These are phyloP conservation scores for Ephialtes manifestator DNA, from an alignment of 2,888 invertebrate genomes.

Conservation along the genomic window DNA sequence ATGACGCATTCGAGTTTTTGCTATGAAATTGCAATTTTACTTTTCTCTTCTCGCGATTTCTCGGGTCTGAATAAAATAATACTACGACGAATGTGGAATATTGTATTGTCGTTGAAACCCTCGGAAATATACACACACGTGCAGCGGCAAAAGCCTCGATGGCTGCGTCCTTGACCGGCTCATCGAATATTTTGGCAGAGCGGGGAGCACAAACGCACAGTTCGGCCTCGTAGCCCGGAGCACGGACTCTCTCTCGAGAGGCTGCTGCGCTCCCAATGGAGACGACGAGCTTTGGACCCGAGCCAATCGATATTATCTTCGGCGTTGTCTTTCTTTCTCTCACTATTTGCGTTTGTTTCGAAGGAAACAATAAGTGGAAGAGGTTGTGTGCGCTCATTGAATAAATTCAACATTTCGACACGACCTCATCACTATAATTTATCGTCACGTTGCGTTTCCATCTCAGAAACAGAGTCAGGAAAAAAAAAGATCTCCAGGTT, in stretches of 20 bases:
- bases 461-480: not conserved
- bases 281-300: conserved; percentile 70
- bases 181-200: conserved; percentile 50
- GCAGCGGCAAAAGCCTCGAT: conserved; percentile 28
- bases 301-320: conserved; percentile 71
- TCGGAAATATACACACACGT: conserved; percentile 26
- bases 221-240: conserved; percentile 19
- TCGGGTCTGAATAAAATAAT: not conserved
- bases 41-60: not conserved
- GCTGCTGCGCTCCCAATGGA: conserved; percentile 54
- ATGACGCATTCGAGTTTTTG: not conserved
- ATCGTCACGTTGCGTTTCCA: not conserved
- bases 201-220: conserved; percentile 33
- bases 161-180: conserved; percentile 54
- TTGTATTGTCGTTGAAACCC: conserved; percentile 7
- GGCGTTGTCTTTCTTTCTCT: conserved; percentile 32
- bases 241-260: conserved; percentile 17
- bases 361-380: not conserved
- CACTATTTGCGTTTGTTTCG: conserved; percentile 20
- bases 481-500: not conserved
- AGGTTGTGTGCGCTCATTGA: not conserved
- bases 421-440: not conserved
- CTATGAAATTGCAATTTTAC: not conserved
- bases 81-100: not conserved
- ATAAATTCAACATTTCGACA: not conserved